Base-by-base conservation (phyloP, 2,113 vertebrate species). In the Cromileptes altivelis region DNA sequence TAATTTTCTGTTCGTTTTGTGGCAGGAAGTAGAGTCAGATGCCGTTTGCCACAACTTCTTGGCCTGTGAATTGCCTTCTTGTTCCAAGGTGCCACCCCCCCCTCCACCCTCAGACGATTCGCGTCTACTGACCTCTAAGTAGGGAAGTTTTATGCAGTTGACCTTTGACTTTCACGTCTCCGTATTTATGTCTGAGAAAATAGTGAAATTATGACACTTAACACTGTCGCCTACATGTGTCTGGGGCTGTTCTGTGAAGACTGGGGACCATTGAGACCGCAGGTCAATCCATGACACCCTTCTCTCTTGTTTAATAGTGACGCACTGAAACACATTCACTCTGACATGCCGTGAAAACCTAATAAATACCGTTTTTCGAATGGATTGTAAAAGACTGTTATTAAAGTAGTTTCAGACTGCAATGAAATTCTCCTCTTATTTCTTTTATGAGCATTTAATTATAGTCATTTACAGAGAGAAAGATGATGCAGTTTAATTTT, bases 131-230 rank as follows among this genome's bases (percentile, higher is more conserved):
- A 92, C 92, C 92, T 77, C 84, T 76, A 61, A 92, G 90, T 84
- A 77, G 89, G 91, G 91, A 94, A 86, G 88, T 94, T 96, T 95
- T 95, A 95, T 80, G 86, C 90, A 37, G 78, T 64, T 90, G 89
- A 95, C 94, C 95, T 94, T 83, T 90, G 89, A 90, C 94, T 83
- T 85, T 78, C 19, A 45, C 68, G 89, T 91, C 93, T 92, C 90
- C 82, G 58, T 91, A 89, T 94, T 92, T 92, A 94, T 74, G 87
- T 88, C 88, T 93, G 85, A 87, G 90, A 94, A 94, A 95, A 93
- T 71, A 92, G 90, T 86, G 85, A 88, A 91, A 93, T 93, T 94
- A 92, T 91, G 91, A 91, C 90, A 86, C 91, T 94, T 94, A 91
- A 87, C 85, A 21, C 88, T 88, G 93, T 91, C 90, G 92, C 89